Evolutionary conservation across 1,140 invertebrate genomes (phyloP), one percentile per base, ranked within the genome.

Genomic region (Diorhabda elongata): DNA sequence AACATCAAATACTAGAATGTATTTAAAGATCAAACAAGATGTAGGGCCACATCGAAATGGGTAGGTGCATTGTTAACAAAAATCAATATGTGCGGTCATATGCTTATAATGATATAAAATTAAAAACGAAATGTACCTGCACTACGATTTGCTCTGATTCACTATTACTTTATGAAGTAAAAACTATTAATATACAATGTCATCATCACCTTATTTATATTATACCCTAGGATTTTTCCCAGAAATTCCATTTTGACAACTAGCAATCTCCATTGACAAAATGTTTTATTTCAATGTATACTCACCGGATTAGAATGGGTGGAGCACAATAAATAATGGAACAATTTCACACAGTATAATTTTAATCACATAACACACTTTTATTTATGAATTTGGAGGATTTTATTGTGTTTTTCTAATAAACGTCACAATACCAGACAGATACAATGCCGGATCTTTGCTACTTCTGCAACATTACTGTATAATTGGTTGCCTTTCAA

Each of bases 11-110:
- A 58, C 26, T n/a, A 6, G 57, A n/a, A 26, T 58, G 7, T 9
- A 9, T 58, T 9, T 9, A 26, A 11, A 60, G 8, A 42, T 60
- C 58, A 4, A 60, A 60, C 58, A 60, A 42, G 57, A 58, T 60
- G 58, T 42, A 60, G 26, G 3, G 61, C n/a, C 42, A 62, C 11
- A 44, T 44, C 43, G 42, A 62, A 42, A 11, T 44, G 61, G 44
- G 44, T 44, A 62, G 42, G 44, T 44, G 42, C 44, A 62, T 64
- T 57, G 43, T 42, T 41, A 26, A 56, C 63, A 64, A 64, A 64
- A 64, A 64, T 64, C 63, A 64, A 64, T 64, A 52, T 52, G 63
- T 56, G 45, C 63, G 52, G 45, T n/a, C 63, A n/a, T 44, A 26
- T 64, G 6, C 63, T 64, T 56, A 47, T 44, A 57, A 26, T 26